Conservation (phyloP, 2,797 vertebrate species). For the Ambastaia sidthimunki region DNA sequence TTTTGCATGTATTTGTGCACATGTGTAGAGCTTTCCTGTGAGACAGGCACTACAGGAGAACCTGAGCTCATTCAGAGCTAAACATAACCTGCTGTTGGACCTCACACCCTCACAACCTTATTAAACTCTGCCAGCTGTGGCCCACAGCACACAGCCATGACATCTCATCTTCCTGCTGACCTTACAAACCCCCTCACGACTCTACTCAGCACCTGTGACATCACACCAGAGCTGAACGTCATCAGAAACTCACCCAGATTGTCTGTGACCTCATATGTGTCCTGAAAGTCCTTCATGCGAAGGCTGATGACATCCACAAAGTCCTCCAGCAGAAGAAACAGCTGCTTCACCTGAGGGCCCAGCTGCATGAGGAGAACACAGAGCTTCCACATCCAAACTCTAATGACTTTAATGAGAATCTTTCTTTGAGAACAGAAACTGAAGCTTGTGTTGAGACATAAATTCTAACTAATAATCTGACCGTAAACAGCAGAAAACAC, state of each 20-base stretch:
- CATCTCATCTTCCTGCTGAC: conserved; percentile 47
- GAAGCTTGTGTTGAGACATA: conserved; percentile 32
- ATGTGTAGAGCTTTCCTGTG: conserved; percentile 40
- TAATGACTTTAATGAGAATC: conserved; percentile 36
- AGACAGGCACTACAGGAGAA: conserved; percentile 59
- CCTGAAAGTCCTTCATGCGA: conserved; percentile 95
- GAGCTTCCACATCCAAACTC: background rate
- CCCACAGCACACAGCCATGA: conserved; percentile 35
- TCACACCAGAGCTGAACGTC: conserved; percentile 28
- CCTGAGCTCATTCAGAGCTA: conserved; percentile 58
- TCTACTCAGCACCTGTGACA: no score
- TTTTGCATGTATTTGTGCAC: no score
- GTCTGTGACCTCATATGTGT: conserved; percentile 96
- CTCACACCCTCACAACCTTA: conserved; percentile 60
- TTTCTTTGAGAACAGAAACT: conserved; percentile 17
- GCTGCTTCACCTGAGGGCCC: conserved; percentile 91
- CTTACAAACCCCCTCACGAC: conserved; percentile 19
- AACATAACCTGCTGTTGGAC: conserved; percentile 68
- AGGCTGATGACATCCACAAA: conserved; percentile 96
- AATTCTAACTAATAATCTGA: conserved; percentile 47
- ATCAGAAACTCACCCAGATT: conserved; percentile 87
- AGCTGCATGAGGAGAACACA: conserved; percentile 75
- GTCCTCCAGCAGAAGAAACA: conserved; percentile 93
- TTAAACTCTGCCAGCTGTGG: conserved; percentile 46
- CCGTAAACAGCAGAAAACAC: conserved; percentile 48